Evolutionary conservation across 2,113 vertebrate species (phyloP), one percentile per base, ranked within the genome.

Genomic region (Sander lucioperca): DNA sequence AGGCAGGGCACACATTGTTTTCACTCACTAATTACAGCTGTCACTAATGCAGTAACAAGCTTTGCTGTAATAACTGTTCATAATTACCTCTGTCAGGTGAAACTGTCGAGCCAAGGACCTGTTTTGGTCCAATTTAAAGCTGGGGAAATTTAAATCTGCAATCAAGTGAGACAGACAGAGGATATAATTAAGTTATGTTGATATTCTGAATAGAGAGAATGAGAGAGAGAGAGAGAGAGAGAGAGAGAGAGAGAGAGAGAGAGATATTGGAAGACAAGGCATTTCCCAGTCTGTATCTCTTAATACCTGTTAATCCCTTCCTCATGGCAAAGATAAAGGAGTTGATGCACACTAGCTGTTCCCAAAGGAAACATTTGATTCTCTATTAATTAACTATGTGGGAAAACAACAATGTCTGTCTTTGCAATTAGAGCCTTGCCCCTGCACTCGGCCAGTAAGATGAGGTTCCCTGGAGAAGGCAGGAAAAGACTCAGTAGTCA

Each of bases 291-390:
- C 69, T 59, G 54, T 33, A 13, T 56, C 57, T 78, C 73, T 43
- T 92, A 86, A 91, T 92, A 82, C 89, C 76, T 82, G 78, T 87
- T 93, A 87, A 94, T 92, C 88, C 59, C 3, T 30, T 83, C 86
- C 82, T 82, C 58, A 10, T 62, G 81, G 79, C 36, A 48, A 80
- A 86, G 77, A 87, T 71, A 72, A 77, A 80, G 72, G 33, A 86
- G 61, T 67, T 58, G 79, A 85, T 88, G 80, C 67, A 48, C 73
- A 65, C 81, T 68, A 59, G 48, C 36, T 58, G 66, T 67, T 88
- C 86, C 85, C 82, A 65, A 11, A 72, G 84, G 86, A 86, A 77
- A 62, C 51, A 48, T 58, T 84, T 79, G 66, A 91, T 90, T 83
- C 77, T 77, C 79, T 70, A 33, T 70, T 87, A 92, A 91, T 89